Conservation (phyloP, 1,140 invertebrate genomes). For the Adelges cooleyi region DNA sequence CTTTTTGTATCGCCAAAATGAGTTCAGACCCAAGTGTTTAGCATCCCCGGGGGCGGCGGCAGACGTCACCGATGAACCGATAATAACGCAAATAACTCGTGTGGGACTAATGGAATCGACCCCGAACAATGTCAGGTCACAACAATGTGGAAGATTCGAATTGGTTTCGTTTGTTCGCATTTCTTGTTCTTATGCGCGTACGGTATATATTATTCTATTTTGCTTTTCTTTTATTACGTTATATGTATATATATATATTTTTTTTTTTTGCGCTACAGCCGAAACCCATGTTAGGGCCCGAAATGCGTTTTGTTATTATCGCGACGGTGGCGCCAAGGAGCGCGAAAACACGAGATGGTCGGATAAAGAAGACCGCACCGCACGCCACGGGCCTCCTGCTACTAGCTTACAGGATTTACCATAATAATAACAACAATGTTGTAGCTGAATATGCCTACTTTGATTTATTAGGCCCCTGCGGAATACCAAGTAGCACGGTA, state of each 20-base stretch:
- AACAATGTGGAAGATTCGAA: conserved; percentile 6
- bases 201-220: too few relatives aligned
- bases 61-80: conserved; percentile 3
- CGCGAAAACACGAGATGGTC: not conserved
- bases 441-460: too few relatives aligned
- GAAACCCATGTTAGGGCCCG: conserved; percentile 3
- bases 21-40: conserved; percentile 3
- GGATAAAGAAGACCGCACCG: not conserved
- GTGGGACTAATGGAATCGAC: not conserved
- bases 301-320: conserved; percentile 4
- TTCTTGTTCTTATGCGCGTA: not conserved
- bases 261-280: not conserved
- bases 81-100: conserved; percentile 23
- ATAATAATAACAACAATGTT: too few relatives aligned
- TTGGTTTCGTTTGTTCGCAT: conserved; percentile 4
- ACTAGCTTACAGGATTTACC: not conserved
- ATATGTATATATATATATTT: not conserved
- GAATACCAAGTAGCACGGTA: too few relatives aligned
- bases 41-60: not conserved
- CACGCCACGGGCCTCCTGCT: not conserved
- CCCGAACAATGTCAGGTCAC: not conserved
- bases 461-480: too few relatives aligned
- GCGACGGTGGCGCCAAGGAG: conserved; percentile 3
- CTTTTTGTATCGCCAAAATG: conserved; percentile 12
- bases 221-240: not conserved